phyloP scores from a whole-genome alignment of 2,797 vertebrate genomes.

The Typhlichthys eigenmanni region DNA sequence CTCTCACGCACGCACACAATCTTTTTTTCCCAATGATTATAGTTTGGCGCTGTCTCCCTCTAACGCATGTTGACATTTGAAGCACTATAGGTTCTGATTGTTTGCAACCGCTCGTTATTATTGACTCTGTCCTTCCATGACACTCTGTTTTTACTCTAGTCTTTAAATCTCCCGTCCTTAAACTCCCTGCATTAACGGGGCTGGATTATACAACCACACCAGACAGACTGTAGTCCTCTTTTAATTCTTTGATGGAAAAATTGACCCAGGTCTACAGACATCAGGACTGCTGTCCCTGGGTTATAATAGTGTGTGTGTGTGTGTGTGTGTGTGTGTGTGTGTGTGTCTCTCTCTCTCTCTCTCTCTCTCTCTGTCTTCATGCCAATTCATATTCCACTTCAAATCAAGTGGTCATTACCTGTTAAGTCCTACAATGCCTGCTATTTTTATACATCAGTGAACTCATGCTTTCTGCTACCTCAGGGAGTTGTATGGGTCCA shows the following conservation, averaged over 20 bases:
- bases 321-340: slow-evolving; percentile 25
- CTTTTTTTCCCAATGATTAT: neutral
- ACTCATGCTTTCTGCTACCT: slow-evolving; percentile 13
- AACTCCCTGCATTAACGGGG: slow-evolving; percentile 17
- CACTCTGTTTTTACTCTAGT: slow-evolving; percentile 4
- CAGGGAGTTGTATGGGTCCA: slow-evolving; percentile 8
- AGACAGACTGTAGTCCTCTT: slow-evolving; percentile 29
- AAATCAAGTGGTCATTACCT: no score
- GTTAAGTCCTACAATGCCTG: slow-evolving; percentile 2
- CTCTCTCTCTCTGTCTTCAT: neutral
- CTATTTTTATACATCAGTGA: slow-evolving; percentile 33
- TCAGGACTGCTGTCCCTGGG: no score
- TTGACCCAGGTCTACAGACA: slow-evolving; percentile 50
- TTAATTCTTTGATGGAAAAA: slow-evolving; percentile 57
- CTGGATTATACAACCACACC: slow-evolving; percentile 40
- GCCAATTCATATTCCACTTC: no score
- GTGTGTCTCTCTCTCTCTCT: neutral
- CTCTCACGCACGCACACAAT: no score
- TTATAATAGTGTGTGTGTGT: slow-evolving; percentile 22
- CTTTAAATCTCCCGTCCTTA: neutral
- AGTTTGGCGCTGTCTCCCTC: neutral
- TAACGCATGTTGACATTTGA: neutral
- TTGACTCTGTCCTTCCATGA: slow-evolving; percentile 1
- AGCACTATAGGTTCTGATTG: neutral
- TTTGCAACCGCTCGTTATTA: no score